phyloP scores from a whole-genome alignment of 1,140 invertebrate genomes.

The Maniola jurtina region DNA sequence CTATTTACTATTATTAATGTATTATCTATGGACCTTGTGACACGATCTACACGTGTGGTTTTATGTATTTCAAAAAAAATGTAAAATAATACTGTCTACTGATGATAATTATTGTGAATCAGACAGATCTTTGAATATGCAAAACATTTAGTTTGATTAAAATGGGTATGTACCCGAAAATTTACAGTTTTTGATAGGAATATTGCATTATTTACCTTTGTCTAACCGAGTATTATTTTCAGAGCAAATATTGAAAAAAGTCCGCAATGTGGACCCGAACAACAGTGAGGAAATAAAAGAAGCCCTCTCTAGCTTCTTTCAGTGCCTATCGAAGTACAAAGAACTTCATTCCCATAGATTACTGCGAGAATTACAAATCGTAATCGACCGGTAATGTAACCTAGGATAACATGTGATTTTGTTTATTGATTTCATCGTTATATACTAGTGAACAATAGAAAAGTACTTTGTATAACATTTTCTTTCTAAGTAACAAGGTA shows the following conservation, averaged over 20 bases:
- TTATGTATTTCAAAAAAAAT: too few species aligned
- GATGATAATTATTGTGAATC: not conserved
- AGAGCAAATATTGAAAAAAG: constrained; percentile 62
- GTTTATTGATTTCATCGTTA: not conserved
- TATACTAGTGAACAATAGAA: too few species aligned
- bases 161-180: not conserved
- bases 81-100: too few species aligned
- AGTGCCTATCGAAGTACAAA: constrained; percentile 50
- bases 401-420: constrained; percentile 15
- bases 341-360: constrained; percentile 44
- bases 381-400: constrained; percentile 57
- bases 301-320: constrained; percentile 48
- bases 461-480: too few species aligned
- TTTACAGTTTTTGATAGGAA: not conserved
- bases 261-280: constrained; percentile 59
- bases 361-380: constrained; percentile 47
- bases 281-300: constrained; percentile 63
- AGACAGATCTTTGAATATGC: not conserved
- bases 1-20: too few species aligned
- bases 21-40: too few species aligned
- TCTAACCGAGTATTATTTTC: constrained; percentile 23
- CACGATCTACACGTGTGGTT: too few species aligned
- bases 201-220: not conserved
- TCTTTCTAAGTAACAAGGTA: too few species aligned
- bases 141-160: not conserved